These are phyloP conservation scores for Pedetes capensis DNA, from an alignment of 2,113 vertebrate species.

Conservation along the genomic window DNA sequence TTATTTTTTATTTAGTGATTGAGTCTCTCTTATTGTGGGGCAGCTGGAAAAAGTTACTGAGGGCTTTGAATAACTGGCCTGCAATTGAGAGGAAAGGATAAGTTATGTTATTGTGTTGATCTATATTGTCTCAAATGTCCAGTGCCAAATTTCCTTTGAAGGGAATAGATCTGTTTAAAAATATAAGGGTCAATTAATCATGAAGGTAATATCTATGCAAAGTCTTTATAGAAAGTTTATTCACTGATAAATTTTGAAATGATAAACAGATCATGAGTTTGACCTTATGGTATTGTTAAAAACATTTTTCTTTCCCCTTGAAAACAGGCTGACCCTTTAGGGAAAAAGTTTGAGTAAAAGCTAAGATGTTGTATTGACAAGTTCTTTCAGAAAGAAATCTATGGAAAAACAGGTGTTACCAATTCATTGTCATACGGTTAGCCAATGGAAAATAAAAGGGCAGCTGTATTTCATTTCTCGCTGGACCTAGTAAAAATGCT, in stretches of 20 bases:
- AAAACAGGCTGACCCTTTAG: not conserved
- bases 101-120: not conserved
- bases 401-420: not conserved
- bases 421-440: conserved; percentile 2
- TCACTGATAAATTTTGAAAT: conserved; percentile 14
- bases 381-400: conserved; percentile 20
- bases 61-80: not conserved
- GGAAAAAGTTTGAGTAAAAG: not conserved
- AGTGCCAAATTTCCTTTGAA: not conserved
- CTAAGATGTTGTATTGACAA: not conserved
- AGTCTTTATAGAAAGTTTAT: not conserved
- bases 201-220: not conserved
- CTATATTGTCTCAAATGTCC: not conserved
- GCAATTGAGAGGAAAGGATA: not conserved
- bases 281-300: not conserved
- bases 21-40: not conserved
- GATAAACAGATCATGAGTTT: not conserved
- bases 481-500: not conserved
- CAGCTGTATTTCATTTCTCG: not conserved
- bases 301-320: not conserved
- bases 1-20: conserved; percentile 14
- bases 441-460: not conserved
- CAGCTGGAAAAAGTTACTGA: not conserved
- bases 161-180: conserved; percentile 3
- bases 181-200: not conserved